A percentile compares a stretch with the other conserved stretches of the same genome.
These are phyloP conservation scores for Phengaris alcon DNA, from an alignment of 2,888 invertebrate genomes.

Conservation along the genomic window DNA sequence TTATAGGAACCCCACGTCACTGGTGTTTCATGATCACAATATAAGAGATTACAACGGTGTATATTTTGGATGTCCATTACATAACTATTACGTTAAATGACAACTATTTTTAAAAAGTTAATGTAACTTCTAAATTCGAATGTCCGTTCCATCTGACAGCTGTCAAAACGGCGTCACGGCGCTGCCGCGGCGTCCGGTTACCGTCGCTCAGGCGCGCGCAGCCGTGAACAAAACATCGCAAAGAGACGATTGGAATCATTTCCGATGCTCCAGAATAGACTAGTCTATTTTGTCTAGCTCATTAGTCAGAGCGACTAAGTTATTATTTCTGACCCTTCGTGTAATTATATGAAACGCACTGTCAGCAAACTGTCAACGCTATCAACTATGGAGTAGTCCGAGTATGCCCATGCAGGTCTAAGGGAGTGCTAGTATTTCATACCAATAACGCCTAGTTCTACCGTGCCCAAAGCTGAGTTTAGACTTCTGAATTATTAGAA, in stretches of 20 bases:
- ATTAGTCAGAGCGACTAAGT: constrained; percentile 13
- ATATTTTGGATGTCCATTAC: not conserved
- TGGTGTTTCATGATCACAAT: too few relatives aligned
- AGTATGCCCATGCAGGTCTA: not conserved
- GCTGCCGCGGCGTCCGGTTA: constrained; percentile 74
- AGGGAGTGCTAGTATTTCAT: too few relatives aligned
- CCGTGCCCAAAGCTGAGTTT: too few relatives aligned
- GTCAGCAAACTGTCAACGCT: not conserved
- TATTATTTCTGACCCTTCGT: constrained; percentile 22
- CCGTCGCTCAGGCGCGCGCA: constrained; percentile 61
- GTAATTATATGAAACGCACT: not conserved
- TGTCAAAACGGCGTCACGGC: constrained; percentile 74
- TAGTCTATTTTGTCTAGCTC: constrained; percentile 30
- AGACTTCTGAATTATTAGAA: too few relatives aligned
- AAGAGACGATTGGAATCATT: constrained; percentile 65
- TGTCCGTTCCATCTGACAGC: constrained; percentile 72
- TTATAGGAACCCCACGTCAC: too few relatives aligned
- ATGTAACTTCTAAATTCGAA: constrained; percentile 69
- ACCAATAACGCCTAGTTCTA: too few relatives aligned
- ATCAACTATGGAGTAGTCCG: not conserved
- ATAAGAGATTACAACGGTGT: not conserved
- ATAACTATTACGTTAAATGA: not conserved
- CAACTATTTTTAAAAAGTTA: constrained; percentile 41
- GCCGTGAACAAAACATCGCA: constrained; percentile 56
- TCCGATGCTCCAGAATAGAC: constrained; percentile 64